Evolutionary conservation across 2,888 invertebrate genomes (phyloP), one percentile per base, ranked within the genome.

Genomic region (Elmis aenea): DNA sequence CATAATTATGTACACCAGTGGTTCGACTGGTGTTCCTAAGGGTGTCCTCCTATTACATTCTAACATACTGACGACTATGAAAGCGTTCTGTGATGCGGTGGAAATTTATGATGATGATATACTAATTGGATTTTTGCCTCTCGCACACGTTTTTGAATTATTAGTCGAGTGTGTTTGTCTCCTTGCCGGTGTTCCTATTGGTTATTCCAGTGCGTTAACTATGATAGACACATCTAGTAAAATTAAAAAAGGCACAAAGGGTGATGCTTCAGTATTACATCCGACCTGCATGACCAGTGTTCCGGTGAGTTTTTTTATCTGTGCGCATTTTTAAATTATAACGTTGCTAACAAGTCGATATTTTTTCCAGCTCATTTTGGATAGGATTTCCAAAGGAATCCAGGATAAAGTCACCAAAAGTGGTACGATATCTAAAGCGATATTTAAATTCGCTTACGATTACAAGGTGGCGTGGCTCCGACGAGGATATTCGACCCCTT

Each of bases 1-100:
- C 28, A 91, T 99, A 56, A 85, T 99, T 23, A 99, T 99, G 97
- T 99, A 97, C 74, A 99, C 97, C 2, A 94, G 93, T 52, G 97
- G 97, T 3, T 95, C 95, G 1, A 97, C 97, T 2, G 96, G 95
- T 32, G 80, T 85, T 40, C 95, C 95, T 0, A 95, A 95, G 70
- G 95, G 94, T 56, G 88, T 91, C 8, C 62, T 88, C 11, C 71
- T 91, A 16, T 80, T 86, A 2, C 91, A 91, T 66, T 79, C 77
- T 58, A 91, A 91, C 69, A 80, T 89, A 61, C 74, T 90, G 50
- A 74, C 83, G 20, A 86, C 89, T 13, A 74, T 91, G 59, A 83
- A 83, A 63, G 81, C 84, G 3, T 91, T 85, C 68, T 83, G 84
- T 15, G 88, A 90, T 66, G 79, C 81, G 28, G 81, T 86, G 35